phyloP scores from a whole-genome alignment of 2,113 vertebrate genomes.

The Esox niger region DNA sequence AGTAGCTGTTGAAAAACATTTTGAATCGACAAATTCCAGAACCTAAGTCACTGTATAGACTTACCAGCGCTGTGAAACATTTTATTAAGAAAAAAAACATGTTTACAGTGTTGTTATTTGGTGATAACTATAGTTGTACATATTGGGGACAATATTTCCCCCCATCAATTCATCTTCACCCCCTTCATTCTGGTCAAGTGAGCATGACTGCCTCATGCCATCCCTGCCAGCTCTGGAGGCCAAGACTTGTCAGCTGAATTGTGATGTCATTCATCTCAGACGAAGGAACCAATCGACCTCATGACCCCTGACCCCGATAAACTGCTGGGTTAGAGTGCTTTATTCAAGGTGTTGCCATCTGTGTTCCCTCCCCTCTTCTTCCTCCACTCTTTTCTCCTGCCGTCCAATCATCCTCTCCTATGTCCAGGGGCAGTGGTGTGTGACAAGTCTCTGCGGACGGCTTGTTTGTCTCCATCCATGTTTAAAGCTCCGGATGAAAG shows the following conservation, averaged over 20 bases:
- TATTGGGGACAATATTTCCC: not conserved
- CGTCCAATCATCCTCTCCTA: slow-evolving; percentile 37
- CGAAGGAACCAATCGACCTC: slow-evolving; percentile 57
- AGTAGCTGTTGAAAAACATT: not conserved
- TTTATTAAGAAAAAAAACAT: too few relatives aligned
- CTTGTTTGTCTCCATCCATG: slow-evolving; percentile 12
- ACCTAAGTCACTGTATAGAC: not conserved
- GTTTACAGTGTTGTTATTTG: slow-evolving; percentile 18
- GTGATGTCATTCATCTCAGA: slow-evolving; percentile 58
- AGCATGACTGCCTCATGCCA: slow-evolving; percentile 41
- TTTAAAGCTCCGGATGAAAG: slow-evolving; percentile 6
- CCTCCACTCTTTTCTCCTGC: slow-evolving; percentile 22
- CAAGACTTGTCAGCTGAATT: slow-evolving; percentile 45
- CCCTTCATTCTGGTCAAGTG: slow-evolving; percentile 38
- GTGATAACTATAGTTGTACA: not conserved
- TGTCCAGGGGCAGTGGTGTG: slow-evolving; percentile 45
- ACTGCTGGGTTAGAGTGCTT: slow-evolving; percentile 48
- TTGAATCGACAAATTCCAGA: not conserved
- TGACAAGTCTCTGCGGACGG: slow-evolving; percentile 20
- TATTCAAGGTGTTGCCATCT: slow-evolving; percentile 70
- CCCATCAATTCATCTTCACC: slow-evolving; percentile 24
- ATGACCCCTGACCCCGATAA: slow-evolving; percentile 64
- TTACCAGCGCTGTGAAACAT: too few relatives aligned
- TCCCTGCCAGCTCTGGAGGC: slow-evolving; percentile 42
- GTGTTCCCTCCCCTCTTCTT: slow-evolving; percentile 55